Evolutionary conservation across 2,797 vertebrate species (phyloP).

Genomic region (Pseudochromis fuscus): DNA sequence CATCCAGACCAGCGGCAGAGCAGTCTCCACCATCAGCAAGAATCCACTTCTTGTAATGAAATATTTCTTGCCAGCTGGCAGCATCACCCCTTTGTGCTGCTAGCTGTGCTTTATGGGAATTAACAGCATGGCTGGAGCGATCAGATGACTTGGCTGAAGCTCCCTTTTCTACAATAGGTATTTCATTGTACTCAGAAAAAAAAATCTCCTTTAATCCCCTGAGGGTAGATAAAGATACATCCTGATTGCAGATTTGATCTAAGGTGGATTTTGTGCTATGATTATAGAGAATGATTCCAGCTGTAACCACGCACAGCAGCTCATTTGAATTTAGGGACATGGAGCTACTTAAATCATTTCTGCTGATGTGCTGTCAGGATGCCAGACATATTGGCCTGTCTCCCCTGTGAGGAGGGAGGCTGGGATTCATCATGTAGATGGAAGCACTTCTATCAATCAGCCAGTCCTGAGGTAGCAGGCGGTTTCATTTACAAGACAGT

Average conservation of each 20-base stretch:
- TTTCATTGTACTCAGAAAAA: constrained; percentile 23
- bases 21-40: constrained; percentile 56
- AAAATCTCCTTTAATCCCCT: background rate
- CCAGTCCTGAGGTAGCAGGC: constrained; percentile 18
- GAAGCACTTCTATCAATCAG: constrained; percentile 74
- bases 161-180: constrained; percentile 28
- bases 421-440: constrained; percentile 71
- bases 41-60: constrained; percentile 69
- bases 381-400: constrained; percentile 48
- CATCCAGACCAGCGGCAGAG: background rate
- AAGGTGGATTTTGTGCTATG: no score
- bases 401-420: constrained; percentile 7
- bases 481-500: constrained; percentile 39
- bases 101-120: constrained; percentile 58
- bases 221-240: background rate
- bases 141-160: constrained; percentile 52
- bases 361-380: constrained; percentile 48
- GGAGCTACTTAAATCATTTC: constrained; percentile 50
- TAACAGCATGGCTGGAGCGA: constrained; percentile 44
- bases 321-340: constrained; percentile 57
- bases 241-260: background rate
- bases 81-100: constrained; percentile 27
- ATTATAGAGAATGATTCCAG: background rate
- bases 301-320: background rate
- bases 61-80: constrained; percentile 75